Evolutionary conservation across 2,888 invertebrate species (phyloP).

Genomic region (Autographa pulchrina): DNA sequence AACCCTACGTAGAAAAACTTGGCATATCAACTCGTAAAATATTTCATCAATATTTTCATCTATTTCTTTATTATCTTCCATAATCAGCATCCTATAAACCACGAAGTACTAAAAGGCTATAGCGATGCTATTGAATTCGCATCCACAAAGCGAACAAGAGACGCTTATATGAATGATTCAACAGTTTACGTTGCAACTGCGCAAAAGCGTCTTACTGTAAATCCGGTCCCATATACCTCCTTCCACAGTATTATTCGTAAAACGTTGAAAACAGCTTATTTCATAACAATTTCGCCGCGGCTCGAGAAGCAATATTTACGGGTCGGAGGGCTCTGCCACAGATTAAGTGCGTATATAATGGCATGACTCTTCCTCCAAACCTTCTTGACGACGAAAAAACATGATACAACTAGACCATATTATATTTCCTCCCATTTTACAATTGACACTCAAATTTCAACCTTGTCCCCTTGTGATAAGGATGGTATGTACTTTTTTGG

Average conservation of each 20-base stretch:
- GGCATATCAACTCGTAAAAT: neutral
- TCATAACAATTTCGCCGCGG: conserved; percentile 60
- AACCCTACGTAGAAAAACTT: too few relatives aligned
- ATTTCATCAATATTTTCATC: neutral
- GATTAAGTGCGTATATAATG: conserved; percentile 68
- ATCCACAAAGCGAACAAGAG: conserved; percentile 51
- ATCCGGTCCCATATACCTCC: conserved; percentile 41
- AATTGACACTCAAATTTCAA: conserved; percentile 48
- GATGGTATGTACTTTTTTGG: neutral
- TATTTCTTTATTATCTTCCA: neutral
- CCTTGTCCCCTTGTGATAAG: conserved; percentile 48
- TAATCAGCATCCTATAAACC: conserved; percentile 30
- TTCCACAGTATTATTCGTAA: conserved; percentile 44
- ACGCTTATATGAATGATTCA: conserved; percentile 59
- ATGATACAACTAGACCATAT: conserved; percentile 64
- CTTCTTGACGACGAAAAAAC: conserved; percentile 65
- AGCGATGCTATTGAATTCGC: conserved; percentile 56
- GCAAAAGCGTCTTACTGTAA: conserved; percentile 50
- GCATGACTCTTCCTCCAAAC: conserved; percentile 57
- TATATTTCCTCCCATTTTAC: conserved; percentile 18
- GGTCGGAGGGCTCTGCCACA: conserved; percentile 55
- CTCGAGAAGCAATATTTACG: conserved; percentile 64
- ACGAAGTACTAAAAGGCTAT: conserved; percentile 36
- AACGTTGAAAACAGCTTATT: conserved; percentile 53
- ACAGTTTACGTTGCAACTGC: conserved; percentile 60